Evolutionary conservation across 2,113 vertebrate species (phyloP), one percentile per base, ranked within the genome.

Genomic region (Calidris pygmaea): DNA sequence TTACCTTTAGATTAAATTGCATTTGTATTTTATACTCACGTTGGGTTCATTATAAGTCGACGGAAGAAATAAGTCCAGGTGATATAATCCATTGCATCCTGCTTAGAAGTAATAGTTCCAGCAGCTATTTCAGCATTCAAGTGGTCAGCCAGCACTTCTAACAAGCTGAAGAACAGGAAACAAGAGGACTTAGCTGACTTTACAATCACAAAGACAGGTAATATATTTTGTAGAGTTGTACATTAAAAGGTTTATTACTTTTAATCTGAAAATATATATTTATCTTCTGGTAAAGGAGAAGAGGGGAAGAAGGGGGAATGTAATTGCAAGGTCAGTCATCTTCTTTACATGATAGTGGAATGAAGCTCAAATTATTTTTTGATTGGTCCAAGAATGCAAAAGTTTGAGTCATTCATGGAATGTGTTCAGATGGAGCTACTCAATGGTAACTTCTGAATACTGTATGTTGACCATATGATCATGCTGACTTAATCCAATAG

Each of bases 61-160:
- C 99, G 98, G 98, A 99, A 99, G 98, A 99, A 99, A 89, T 99
- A 99, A 4, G 99, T 99, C 99, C 99, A 99, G 68, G 99, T 99
- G 96, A 99, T 99, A 97, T 99, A 99, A 98, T 99, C 99, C 99
- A 99, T 99, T 53, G 99, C 99, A 66, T 99, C 99, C 96, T 99
- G 99, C 93, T 99, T 99, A 94, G 99, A 99, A 58, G 99, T 97
- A 97, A 99, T 98, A 78, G 99, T 99, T 93, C 99, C 99, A 85
- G 99, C 99, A 85, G 99, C 98, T 66, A 99, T 99, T 97, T 99
- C 99, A 60, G 99, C 99, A 90, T 99, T 99, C 97, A 99, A 97
- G 95, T 99, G 99, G 96, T 99, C 99, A 68, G 99, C 98, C 27
- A 99, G 98, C 78, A 99, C 99, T 52, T 95, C 98, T 96, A 99